Evolutionary conservation across 2,888 invertebrate genomes (phyloP).

Genomic region (Hydroisotoma schaefferi): DNA sequence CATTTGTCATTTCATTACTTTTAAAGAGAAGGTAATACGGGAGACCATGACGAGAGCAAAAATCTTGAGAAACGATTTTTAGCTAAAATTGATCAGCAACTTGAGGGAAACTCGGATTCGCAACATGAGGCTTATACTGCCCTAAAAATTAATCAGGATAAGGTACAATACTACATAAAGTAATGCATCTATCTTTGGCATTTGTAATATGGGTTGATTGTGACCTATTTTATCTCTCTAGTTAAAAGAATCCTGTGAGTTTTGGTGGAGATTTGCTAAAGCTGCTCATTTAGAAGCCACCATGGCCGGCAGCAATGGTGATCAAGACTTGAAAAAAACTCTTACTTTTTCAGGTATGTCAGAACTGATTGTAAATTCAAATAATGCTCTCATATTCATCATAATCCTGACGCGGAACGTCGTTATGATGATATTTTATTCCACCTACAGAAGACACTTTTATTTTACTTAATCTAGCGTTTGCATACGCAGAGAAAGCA

Average conservation of each 20-base stretch:
- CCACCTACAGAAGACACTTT: constrained; percentile 2
- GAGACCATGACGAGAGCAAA: background rate
- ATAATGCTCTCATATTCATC: too few species aligned
- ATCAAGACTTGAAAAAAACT: constrained; percentile 52
- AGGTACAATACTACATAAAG: constrained; percentile 45
- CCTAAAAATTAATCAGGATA: constrained; percentile 50
- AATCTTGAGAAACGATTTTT: constrained; percentile 14
- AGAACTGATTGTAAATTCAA: background rate
- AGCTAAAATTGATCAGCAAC: constrained; percentile 50
- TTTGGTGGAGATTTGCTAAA: constrained; percentile 55
- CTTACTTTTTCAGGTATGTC: constrained; percentile 49
- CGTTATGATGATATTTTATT: background rate
- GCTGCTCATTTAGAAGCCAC: constrained; percentile 52
- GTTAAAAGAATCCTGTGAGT: constrained; percentile 50
- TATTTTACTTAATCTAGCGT: constrained; percentile 53
- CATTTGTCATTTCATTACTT: background rate
- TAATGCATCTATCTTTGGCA: background rate
- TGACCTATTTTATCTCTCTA: constrained; percentile 15
- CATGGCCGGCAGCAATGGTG: constrained; percentile 48
- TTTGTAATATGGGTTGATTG: constrained; percentile 28
- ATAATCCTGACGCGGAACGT: too few species aligned
- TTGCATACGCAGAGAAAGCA: constrained; percentile 59
- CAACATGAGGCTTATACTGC: constrained; percentile 51
- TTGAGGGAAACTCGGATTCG: constrained; percentile 51
- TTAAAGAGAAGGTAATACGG: constrained; percentile 1